Evolutionary conservation across 1,140 invertebrate species (phyloP), one percentile per base, ranked within the genome.

Genomic region (Andricus grossulariae): DNA sequence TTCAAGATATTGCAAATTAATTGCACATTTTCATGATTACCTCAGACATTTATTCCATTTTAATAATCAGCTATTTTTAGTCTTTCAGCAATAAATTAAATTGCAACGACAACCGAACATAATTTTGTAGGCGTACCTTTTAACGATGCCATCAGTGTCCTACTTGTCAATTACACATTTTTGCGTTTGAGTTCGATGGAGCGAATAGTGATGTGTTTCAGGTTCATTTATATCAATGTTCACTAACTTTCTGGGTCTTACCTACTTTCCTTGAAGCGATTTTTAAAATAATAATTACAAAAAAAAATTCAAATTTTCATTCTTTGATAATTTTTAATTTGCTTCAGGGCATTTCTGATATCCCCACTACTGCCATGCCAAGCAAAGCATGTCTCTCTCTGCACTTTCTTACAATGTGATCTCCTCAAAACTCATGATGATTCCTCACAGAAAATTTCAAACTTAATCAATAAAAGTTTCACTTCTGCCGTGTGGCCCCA

Each of bases 181-280:
- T 83, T 77, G 78, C 76, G 82, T 81, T 83, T 75, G 70, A 52
- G 80, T 78, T 81, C 76, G 80, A 70, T 78, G 82, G 76, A 83
- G 82, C 82, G 82, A 73, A 83, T 83, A 83, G 82, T 82, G 80
- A 81, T 83, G 82, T 78, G 80, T 83, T 80, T 83, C 82, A 73
- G 60, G 60, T 66, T 66, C 60, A 66, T 66, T 66, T 66, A 15
- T 45, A 32, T 32, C 39, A 39, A 66, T 39, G 60, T 21, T 66
- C 60, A 66, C 15, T 39, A n/a, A 39, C 60, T 66, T 66, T 66
- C 60, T 66, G 32, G 60, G 25, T 45, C 45, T 45, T 10, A 32
- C 16, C 60, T 55, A 21, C 18, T 10, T 55, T 19, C 25, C 25
- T 15, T 39, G 32, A 66, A 16, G 25, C 25, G 45, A n/a, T 5